Conservation (phyloP, 2,888 invertebrate genomes). For the Drosophila infuscata region DNA sequence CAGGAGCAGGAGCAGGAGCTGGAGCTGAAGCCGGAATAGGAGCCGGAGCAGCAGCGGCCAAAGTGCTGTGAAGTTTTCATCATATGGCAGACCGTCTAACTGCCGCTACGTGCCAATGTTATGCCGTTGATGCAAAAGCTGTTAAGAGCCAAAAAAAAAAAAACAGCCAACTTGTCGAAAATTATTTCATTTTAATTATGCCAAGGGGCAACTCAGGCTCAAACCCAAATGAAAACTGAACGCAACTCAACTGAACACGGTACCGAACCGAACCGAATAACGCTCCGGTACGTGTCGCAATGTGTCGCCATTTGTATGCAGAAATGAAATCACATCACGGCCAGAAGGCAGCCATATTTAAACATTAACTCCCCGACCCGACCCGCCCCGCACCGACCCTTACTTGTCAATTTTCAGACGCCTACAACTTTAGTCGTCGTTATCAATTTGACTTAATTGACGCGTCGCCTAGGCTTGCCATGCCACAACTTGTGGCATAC, state of each 20-base stretch:
- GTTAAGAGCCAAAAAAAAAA: constrained; percentile 40
- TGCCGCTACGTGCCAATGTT: constrained; percentile 53
- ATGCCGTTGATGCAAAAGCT: constrained; percentile 54
- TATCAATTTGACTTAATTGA: constrained; percentile 80
- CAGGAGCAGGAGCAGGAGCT: not conserved
- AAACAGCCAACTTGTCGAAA: constrained; percentile 73
- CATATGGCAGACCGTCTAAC: constrained; percentile 58
- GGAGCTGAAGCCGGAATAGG: constrained; percentile 1
- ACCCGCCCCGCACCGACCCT: not conserved
- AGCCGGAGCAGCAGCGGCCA: constrained; percentile 3
- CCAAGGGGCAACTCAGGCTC: constrained; percentile 60
- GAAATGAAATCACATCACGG: constrained; percentile 79
- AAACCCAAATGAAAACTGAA: constrained; percentile 9
- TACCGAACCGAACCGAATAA: constrained; percentile 19
- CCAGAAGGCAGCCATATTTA: constrained; percentile 32
- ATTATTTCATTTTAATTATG: constrained; percentile 79
- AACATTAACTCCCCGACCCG: constrained; percentile 2
- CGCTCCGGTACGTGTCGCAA: constrained; percentile 68
- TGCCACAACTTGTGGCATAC: constrained; percentile 13
- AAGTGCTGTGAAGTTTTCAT: constrained; percentile 50
- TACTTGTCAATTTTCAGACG: constrained; percentile 19
- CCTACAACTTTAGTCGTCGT: constrained; percentile 75
- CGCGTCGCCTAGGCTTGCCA: constrained; percentile 18
- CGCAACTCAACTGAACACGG: constrained; percentile 7
- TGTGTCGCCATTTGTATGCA: constrained; percentile 72